Percentiles rank a stretch among this genome's conserved stretches.
phyloP scores from a whole-genome alignment of 2,888 invertebrate species.

The Dinocampus coccinellae region DNA sequence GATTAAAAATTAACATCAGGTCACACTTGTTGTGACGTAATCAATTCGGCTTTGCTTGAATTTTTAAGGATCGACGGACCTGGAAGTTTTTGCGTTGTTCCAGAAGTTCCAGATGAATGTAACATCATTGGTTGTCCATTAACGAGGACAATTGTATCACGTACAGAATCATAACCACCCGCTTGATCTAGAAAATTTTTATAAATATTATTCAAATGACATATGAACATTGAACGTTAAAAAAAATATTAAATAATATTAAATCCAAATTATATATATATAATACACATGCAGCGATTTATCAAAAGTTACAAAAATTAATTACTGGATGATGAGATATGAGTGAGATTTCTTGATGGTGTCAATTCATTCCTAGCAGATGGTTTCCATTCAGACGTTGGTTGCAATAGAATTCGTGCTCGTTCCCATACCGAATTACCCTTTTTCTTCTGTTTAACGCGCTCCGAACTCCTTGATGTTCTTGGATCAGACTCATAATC shows the following conservation, averaged over 20 bases:
- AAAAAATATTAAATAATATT: no score
- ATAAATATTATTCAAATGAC: no score
- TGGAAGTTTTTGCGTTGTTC: slow-evolving; percentile 60
- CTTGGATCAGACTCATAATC: slow-evolving; percentile 46
- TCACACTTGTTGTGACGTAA: slow-evolving; percentile 66
- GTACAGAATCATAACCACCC: slow-evolving; percentile 69
- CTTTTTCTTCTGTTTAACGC: slow-evolving; percentile 32
- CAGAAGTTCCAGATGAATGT: slow-evolving; percentile 50
- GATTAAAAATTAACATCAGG: slow-evolving; percentile 50
- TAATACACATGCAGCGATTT: neutral
- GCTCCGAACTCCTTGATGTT: slow-evolving; percentile 40
- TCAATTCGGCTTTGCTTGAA: slow-evolving; percentile 65
- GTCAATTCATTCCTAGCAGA: slow-evolving; percentile 67
- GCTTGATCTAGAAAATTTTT: slow-evolving; percentile 51
- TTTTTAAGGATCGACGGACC: slow-evolving; percentile 67
- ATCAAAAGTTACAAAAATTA: neutral
- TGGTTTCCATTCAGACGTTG: slow-evolving; percentile 81
- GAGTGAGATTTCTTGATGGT: slow-evolving; percentile 60
- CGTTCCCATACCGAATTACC: slow-evolving; percentile 51
- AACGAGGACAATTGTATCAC: slow-evolving; percentile 70
- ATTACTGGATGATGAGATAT: slow-evolving; percentile 59
- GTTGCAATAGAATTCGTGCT: slow-evolving; percentile 75
- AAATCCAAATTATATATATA: no score
- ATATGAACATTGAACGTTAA: no score
- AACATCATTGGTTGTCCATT: slow-evolving; percentile 69